These are phyloP conservation scores for Eumacrocentrus americanus DNA, from an alignment of 2,888 invertebrate genomes.

Conservation along the genomic window DNA sequence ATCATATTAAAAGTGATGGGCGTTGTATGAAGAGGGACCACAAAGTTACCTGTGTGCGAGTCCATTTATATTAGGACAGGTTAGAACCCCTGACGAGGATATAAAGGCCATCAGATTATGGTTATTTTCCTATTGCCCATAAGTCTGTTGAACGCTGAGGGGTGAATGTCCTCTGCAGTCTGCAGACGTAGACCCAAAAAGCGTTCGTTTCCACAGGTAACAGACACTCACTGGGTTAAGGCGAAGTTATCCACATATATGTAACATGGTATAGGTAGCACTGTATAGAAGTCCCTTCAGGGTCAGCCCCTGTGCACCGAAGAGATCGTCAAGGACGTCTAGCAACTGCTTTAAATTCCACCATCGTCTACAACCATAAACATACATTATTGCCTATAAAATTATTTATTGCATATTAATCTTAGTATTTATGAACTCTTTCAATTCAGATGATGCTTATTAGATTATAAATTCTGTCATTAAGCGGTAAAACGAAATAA, in stretches of 20 bases:
- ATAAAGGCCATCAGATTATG: background rate
- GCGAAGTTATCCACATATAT: conserved; percentile 43
- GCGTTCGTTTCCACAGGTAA: conserved; percentile 40
- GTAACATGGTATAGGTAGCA: background rate
- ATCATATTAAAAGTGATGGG: background rate
- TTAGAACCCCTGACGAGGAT: background rate
- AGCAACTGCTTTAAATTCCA: conserved; percentile 2
- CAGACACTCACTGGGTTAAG: conserved; percentile 59
- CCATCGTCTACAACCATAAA: background rate
- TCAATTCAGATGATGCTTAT: too few species aligned
- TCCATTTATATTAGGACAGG: background rate
- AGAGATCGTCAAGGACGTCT: conserved; percentile 2
- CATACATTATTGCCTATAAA: background rate
- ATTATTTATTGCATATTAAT: background rate
- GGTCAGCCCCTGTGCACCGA: background rate
- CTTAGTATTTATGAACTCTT: too few species aligned
- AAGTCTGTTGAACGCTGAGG: conserved; percentile 19
- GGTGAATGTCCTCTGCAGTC: conserved; percentile 59
- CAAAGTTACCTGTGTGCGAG: background rate
- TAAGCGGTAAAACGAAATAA: too few species aligned
- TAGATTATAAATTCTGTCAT: too few species aligned
- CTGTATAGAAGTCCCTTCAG: background rate
- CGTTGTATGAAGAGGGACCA: background rate
- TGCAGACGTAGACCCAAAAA: conserved; percentile 61
- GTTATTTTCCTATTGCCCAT: background rate